Base-by-base conservation (phyloP, 37 sponge, comb jelly and placozoan genomes). In the Bolinopsis microptera region DNA sequence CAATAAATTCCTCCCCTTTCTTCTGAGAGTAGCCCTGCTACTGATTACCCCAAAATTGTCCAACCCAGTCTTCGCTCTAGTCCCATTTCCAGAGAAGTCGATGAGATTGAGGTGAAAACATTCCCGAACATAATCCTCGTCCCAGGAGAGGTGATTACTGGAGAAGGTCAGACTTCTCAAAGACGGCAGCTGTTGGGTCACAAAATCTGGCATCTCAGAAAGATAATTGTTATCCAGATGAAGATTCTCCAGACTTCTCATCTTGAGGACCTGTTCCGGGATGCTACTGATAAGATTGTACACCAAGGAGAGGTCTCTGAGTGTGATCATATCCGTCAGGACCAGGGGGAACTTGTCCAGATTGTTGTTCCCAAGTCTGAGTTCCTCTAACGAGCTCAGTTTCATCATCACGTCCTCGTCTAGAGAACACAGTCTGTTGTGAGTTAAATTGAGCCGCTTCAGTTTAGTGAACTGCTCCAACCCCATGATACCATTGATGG, bases 261-360 rank as follows among this genome's bases (percentile, higher is more conserved):
- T 86, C 30, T 3, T 23, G 23, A 39, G 21, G 31, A 86, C 26
- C 40, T 86, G 90, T n/a, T 86, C 90, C 27, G 90, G 90, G 16
- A 86, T 38, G 48, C 0, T 26, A 8, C 38, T 41, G 90, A 86
- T 86, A 0, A 86, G 90, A 48, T 86, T 86, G 90, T 86, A 34
- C 26, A 86, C 90, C 90, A 86, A 30, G 1, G 90, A 86, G 48
- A 86, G 25, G 61, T 41, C n/a, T 86, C 61, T 24, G 3, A 86
- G 90, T 9, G 37, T 2, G 1, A 48, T 35, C 5, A 86, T 24
- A 40, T 86, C 90, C 27, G 90, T 86, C 5, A 86, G 27, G 31
- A 86, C 61, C 61, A 86, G 36, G 26, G 90, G 90, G 26, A 86
- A 86, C 61, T 86, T 86, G 90, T 86, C 61, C 25, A 86, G 32